Conservation (phyloP, 2,797 vertebrate genomes). For the Tolypeutes matacus region DNA sequence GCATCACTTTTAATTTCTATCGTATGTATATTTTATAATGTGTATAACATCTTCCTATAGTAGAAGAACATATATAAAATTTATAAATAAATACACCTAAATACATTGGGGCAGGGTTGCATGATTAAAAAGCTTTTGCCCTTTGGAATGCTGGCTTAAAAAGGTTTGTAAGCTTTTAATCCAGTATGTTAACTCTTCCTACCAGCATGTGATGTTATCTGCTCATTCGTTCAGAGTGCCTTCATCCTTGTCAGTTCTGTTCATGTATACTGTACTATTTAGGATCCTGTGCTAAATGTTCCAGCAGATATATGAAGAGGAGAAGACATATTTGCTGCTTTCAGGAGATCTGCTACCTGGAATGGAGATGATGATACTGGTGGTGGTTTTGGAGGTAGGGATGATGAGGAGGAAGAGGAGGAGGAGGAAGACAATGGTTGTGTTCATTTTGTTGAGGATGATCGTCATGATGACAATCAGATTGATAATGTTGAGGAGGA, state of each 20-base stretch:
- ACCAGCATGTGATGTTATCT: not conserved
- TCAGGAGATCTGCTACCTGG: slow-evolving; percentile 5
- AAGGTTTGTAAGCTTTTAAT: slow-evolving; percentile 33
- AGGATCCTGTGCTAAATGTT: not conserved
- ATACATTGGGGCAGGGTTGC: not conserved
- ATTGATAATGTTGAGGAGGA: too few relatives aligned
- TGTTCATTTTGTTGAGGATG: not conserved
- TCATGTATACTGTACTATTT: not conserved
- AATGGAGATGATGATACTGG: slow-evolving; percentile 7
- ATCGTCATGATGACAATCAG: not conserved
- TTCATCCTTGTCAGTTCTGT: slow-evolving; percentile 14
- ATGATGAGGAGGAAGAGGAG: too few relatives aligned
- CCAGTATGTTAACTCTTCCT: slow-evolving; percentile 1
- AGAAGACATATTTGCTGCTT: not conserved
- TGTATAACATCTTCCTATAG: not conserved
- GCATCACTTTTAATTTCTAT: not conserved
- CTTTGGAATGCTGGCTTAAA: slow-evolving; percentile 29
- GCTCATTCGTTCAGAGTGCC: not conserved
- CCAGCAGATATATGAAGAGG: not conserved
- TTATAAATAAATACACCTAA: slow-evolving; percentile 32
- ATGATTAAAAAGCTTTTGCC: slow-evolving; percentile 29
- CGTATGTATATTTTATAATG: not conserved
- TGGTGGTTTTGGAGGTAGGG: not conserved
- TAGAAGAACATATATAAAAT: slow-evolving; percentile 31
- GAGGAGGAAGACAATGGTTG: too few relatives aligned